phyloP scores from a whole-genome alignment of 2,113 vertebrate genomes.

The Machaerirhynchus nigripectus region DNA sequence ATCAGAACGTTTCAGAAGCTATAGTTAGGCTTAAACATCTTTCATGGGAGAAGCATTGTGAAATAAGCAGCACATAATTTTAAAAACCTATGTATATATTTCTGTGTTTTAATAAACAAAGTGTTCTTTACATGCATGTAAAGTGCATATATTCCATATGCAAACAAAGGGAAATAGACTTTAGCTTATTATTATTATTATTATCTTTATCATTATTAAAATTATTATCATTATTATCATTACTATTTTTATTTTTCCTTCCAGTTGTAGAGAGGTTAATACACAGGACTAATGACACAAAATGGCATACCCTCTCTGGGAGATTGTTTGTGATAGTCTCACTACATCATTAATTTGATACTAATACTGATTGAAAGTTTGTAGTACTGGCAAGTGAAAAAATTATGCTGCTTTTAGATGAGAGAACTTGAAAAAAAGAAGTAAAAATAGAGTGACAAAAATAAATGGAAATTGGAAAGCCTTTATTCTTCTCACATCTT shows the following conservation, averaged over 20 bases:
- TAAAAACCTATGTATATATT: not conserved
- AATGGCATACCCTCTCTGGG: not conserved
- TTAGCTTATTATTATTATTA: not conserved
- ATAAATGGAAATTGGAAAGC: not conserved
- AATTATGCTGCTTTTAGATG: not conserved
- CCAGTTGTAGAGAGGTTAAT: not conserved
- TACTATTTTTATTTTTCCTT: not conserved
- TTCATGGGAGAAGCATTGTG: not conserved
- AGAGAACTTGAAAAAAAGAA: not conserved
- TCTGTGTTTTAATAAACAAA: not conserved
- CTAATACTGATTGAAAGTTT: not conserved
- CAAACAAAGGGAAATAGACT: not conserved
- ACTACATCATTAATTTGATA: not conserved
- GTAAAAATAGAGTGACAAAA: not conserved
- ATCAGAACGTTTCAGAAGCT: not conserved
- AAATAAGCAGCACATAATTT: not conserved
- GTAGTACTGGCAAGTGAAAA: not conserved
- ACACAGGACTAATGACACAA: not conserved
- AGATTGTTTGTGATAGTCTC: not conserved
- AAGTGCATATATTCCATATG: not conserved
- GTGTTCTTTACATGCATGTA: not conserved
- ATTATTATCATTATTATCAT: too few relatives aligned
- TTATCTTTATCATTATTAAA: too few relatives aligned
- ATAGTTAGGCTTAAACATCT: not conserved
- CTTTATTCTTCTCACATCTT: not conserved